Evolutionary conservation across 2,888 invertebrate genomes (phyloP).

Genomic region (Cheilosia grossa): DNA sequence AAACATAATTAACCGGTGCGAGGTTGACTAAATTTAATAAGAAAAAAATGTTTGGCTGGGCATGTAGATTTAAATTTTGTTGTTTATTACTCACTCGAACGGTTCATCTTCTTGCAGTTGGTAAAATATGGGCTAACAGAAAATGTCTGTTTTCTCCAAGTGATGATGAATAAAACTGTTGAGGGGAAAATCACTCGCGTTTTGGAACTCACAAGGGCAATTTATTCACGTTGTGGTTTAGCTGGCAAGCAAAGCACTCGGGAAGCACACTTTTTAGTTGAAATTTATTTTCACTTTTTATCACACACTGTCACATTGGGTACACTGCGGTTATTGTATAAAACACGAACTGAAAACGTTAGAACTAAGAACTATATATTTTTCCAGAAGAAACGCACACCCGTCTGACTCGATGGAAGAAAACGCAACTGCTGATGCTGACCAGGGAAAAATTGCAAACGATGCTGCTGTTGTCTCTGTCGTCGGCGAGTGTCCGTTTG

Average conservation of each 20-base stretch:
- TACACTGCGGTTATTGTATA: constrained; percentile 36
- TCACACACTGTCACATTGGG: constrained; percentile 55
- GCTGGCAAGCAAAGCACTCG: constrained; percentile 6
- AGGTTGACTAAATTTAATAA: constrained; percentile 33
- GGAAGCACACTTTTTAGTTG: constrained; percentile 27
- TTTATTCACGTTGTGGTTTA: constrained; percentile 1
- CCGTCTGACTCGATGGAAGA: constrained; percentile 55
- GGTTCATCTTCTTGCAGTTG: constrained; percentile 56
- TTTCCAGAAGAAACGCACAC: constrained; percentile 52
- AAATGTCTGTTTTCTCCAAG: background rate
- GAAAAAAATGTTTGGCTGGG: background rate
- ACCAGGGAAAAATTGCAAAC: constrained; percentile 19
- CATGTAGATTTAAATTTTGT: constrained; percentile 6
- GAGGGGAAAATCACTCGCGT: background rate
- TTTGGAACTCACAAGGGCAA: constrained; percentile 2
- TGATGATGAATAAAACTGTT: background rate
- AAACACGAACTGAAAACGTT: constrained; percentile 46
- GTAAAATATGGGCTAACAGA: background rate
- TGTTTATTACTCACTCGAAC: constrained; percentile 68
- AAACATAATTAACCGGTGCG: constrained; percentile 70
- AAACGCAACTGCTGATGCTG: constrained; percentile 63
- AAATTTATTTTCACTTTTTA: background rate
- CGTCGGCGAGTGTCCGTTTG: constrained; percentile 32
- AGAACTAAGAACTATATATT: constrained; percentile 26
- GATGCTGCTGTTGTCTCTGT: constrained; percentile 56